These are phyloP conservation scores for Beris morrisii DNA, from an alignment of 2,888 invertebrate species.

Conservation along the genomic window DNA sequence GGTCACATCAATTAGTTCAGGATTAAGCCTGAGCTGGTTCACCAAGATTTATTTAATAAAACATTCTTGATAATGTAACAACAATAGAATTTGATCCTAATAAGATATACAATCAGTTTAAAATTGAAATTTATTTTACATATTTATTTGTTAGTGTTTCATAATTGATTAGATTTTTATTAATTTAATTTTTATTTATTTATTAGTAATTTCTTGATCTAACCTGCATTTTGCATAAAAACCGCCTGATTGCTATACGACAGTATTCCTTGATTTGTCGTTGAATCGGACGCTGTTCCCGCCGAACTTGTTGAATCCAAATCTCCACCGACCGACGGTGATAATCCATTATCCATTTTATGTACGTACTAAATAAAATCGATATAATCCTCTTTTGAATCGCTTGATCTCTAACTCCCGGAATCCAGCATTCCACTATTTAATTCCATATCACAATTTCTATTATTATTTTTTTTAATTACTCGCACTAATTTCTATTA, in stretches of 20 bases:
- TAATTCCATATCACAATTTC: conserved; percentile 1
- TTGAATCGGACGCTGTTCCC: conserved; percentile 52
- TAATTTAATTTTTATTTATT: no score
- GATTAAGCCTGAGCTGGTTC: no score
- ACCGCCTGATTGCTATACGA: conserved; percentile 48
- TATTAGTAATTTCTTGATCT: conserved; percentile 32
- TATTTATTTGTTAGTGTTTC: no score
- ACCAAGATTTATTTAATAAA: no score
- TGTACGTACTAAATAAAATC: conserved; percentile 25
- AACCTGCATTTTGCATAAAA: conserved; percentile 53
- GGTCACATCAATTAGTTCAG: no score
- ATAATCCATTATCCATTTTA: conserved; percentile 52
- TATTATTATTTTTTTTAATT: background rate
- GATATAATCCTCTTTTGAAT: background rate
- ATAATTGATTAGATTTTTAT: no score
- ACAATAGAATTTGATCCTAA: no score
- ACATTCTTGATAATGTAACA: no score
- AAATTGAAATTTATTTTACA: no score
- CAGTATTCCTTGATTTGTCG: conserved; percentile 52
- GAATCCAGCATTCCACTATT: background rate
- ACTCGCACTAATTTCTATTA: no score
- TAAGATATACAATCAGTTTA: no score
- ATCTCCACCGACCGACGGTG: conserved; percentile 52
- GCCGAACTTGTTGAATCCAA: conserved; percentile 55
- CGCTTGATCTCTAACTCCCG: background rate